Conservation (phyloP, 2,888 invertebrate genomes). For the Bimastos eiseni region DNA sequence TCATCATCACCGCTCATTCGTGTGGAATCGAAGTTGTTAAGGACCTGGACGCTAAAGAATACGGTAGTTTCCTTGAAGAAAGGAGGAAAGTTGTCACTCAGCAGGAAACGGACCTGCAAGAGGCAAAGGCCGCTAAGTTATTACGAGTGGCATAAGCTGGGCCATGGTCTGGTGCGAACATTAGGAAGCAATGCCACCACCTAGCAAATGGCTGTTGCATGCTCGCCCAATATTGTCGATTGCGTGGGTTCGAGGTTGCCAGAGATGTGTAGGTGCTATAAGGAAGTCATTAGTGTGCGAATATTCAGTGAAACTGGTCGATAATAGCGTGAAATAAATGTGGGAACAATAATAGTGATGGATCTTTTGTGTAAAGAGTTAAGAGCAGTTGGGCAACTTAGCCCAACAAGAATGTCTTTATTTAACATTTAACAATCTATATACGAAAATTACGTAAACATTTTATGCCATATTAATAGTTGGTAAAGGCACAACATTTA, state of each 20-base stretch:
- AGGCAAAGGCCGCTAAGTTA: conserved; percentile 86
- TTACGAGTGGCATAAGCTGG: conserved; percentile 66
- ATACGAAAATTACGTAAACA: too few species aligned
- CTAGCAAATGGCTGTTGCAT: too few species aligned
- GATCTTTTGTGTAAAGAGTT: neutral
- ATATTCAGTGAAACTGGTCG: neutral
- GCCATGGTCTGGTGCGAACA: neutral
- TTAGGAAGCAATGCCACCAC: neutral
- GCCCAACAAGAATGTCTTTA: too few species aligned
- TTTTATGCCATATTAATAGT: too few species aligned
- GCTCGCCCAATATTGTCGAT: neutral
- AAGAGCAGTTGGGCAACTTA: too few species aligned
- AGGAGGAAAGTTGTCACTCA: conserved; percentile 73
- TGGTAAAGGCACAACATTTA: too few species aligned
- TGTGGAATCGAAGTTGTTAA: conserved; percentile 82
- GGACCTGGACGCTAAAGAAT: conserved; percentile 73
- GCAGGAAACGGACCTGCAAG: conserved; percentile 76
- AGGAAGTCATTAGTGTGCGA: neutral
- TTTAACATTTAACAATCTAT: too few species aligned
- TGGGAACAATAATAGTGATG: neutral
- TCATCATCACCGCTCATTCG: conserved; percentile 77
- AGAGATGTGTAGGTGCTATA: neutral
- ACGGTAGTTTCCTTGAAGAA: conserved; percentile 76
- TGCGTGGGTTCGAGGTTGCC: neutral
- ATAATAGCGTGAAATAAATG: neutral